Evolutionary conservation across 2,113 vertebrate species (phyloP), one percentile per base, ranked within the genome.

Genomic region (Rhinichthys klamathensis): DNA sequence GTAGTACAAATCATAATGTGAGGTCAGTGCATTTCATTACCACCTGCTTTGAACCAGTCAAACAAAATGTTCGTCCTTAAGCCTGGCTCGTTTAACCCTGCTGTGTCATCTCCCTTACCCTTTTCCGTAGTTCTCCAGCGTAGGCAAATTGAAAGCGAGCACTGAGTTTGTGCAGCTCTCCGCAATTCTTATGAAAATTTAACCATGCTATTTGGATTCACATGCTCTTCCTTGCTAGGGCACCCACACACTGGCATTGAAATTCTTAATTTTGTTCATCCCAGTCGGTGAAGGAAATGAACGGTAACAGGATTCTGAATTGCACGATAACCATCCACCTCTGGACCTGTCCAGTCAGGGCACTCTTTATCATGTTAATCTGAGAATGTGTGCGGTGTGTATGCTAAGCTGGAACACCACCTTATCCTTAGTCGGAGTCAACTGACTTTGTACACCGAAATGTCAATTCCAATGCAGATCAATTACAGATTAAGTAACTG

Each of bases 151-250:
- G 89, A 92, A 91, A 91, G 88, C 82, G 89, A 92, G 86, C 83
- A 88, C 88, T 89, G 91, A 87, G 91, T 92, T 92, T 92, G 89
- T 93, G 91, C 91, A 92, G 91, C 91, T 90, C 87, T 90, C 90
- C 86, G 78, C 89, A 89, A 91, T 60, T 85, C 82, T 87, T 90
- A 93, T 92, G 89, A 93, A 93, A 93, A 91, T 92, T 92, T 93
- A 94, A 94, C 92, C 90, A 91, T 85, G 90, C 84, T 92, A 95
- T 94, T 93, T 92, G 89, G 90, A 94, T 93, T 94, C 91, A 91
- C 90, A 92, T 84, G 88, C 90, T 90, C 91, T 92, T 89, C 89
- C 90, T 89, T 86, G 89, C 89, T 89, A 93, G 91, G 35, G 70
- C 41, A n/a, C 16, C 92, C 91, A 88, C 91, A 90, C 83, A 87